Conservation (phyloP, 2,113 vertebrate species). For the Plotosus lineatus region DNA sequence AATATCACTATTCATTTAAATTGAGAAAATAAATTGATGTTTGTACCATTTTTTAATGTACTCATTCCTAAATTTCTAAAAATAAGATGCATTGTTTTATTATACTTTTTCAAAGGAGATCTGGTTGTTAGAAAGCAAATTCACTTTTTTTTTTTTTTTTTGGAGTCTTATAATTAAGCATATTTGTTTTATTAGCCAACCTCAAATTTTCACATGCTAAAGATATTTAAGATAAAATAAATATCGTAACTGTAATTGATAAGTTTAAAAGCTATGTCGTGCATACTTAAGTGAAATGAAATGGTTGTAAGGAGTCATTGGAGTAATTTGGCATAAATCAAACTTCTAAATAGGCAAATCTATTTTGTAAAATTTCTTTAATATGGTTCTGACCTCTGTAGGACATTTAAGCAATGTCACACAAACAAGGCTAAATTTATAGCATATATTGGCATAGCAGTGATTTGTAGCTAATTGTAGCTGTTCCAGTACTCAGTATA, state of each 20-base stretch:
- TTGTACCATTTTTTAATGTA: not conserved
- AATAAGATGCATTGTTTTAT: not conserved
- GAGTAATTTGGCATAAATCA: not conserved
- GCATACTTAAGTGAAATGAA: not conserved
- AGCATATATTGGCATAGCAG: not conserved
- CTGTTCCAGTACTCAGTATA: not conserved
- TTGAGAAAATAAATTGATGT: not conserved
- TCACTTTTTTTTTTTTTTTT: not conserved
- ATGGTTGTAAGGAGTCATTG: too few species aligned
- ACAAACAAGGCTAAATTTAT: not conserved
- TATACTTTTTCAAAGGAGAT: not conserved
- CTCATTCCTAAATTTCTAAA: not conserved
- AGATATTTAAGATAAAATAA: not conserved
- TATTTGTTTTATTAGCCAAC: not conserved
- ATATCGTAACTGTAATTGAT: not conserved
- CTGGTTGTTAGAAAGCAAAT: not conserved
- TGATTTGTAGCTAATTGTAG: not conserved
- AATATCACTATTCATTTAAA: not conserved
- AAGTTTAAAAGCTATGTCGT: not conserved
- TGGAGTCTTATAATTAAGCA: not conserved
- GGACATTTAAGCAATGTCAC: too few species aligned
- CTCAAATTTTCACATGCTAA: not conserved
- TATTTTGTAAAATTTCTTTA: not conserved
- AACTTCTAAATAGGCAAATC: not conserved
- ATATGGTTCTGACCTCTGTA: too few species aligned